Evolutionary conservation across 2,797 vertebrate genomes (phyloP).

Genomic region (Myotis planiceps): DNA sequence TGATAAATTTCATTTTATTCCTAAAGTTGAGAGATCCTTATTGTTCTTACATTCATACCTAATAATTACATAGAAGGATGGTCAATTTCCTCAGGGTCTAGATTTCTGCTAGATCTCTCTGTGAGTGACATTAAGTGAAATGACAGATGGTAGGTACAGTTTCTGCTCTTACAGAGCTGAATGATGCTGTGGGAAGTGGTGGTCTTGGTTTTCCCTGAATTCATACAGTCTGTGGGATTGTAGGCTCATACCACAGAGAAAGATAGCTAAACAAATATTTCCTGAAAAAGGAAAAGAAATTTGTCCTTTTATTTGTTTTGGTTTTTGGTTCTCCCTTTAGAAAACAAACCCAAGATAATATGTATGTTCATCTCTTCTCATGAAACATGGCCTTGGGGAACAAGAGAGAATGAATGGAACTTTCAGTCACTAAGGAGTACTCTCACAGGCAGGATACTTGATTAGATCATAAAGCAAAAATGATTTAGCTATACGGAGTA

Average conservation of each 20-base stretch:
- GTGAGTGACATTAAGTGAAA: neutral
- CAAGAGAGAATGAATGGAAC: neutral
- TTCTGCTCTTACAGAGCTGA: neutral
- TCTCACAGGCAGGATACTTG: neutral
- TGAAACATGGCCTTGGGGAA: neutral
- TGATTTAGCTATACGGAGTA: neutral
- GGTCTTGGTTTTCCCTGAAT: neutral
- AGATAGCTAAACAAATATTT: neutral
- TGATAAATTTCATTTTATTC: neutral
- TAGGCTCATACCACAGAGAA: neutral
- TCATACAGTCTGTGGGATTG: neutral
- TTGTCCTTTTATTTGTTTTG: neutral
- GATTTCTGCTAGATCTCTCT: neutral
- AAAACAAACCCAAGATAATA: neutral
- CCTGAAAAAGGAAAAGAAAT: constrained; percentile 12
- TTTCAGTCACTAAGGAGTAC: neutral
- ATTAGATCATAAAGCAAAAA: neutral
- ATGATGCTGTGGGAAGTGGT: no score
- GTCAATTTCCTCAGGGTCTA: neutral
- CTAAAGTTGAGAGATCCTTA: neutral
- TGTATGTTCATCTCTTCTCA: no score
- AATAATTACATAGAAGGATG: neutral
- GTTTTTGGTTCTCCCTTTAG: neutral
- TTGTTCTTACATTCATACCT: neutral
- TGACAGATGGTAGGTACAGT: neutral